Evolutionary conservation across 2,888 invertebrate species (phyloP).

Genomic region (Aelia acuminata): DNA sequence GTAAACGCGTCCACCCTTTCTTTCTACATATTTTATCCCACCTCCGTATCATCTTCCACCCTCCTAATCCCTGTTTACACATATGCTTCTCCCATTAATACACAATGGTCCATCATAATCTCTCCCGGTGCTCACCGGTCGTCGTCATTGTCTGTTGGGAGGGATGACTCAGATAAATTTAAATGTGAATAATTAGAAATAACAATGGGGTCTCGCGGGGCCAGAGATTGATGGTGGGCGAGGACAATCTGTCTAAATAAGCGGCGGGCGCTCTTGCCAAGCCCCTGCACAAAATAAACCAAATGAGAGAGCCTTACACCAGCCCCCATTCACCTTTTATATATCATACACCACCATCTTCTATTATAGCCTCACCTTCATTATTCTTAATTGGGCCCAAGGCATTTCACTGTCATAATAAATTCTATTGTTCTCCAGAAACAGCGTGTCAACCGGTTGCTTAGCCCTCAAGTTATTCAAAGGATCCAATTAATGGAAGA

Average conservation of each 20-base stretch:
- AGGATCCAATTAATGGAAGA: not conserved
- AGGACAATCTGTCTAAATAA: slow-evolving; percentile 57
- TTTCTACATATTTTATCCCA: slow-evolving; percentile 62
- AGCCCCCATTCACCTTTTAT: slow-evolving; percentile 9
- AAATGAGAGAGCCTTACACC: slow-evolving; percentile 10
- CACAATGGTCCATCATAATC: slow-evolving; percentile 22
- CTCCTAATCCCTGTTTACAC: slow-evolving; percentile 63
- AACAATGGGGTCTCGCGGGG: not conserved
- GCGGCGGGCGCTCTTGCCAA: not conserved
- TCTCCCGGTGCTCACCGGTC: not conserved
- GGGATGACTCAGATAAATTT: slow-evolving; percentile 58
- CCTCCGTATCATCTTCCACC: slow-evolving; percentile 58
- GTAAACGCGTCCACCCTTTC: not conserved
- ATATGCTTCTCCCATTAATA: slow-evolving; percentile 57
- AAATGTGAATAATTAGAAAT: slow-evolving; percentile 45
- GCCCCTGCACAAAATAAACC: not conserved
- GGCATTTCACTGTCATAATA: slow-evolving; percentile 21
- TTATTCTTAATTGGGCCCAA: slow-evolving; percentile 35
- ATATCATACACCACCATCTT: slow-evolving; percentile 49
- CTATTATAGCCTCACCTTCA: slow-evolving; percentile 35
- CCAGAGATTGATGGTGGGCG: slow-evolving; percentile 19
- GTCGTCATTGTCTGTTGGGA: slow-evolving; percentile 27
- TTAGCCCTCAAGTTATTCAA: not conserved
- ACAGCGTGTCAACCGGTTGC: not conserved
- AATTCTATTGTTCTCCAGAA: not conserved